Evolutionary conservation across 2,888 invertebrate genomes (phyloP).

Genomic region (Plagodis dolabraria): DNA sequence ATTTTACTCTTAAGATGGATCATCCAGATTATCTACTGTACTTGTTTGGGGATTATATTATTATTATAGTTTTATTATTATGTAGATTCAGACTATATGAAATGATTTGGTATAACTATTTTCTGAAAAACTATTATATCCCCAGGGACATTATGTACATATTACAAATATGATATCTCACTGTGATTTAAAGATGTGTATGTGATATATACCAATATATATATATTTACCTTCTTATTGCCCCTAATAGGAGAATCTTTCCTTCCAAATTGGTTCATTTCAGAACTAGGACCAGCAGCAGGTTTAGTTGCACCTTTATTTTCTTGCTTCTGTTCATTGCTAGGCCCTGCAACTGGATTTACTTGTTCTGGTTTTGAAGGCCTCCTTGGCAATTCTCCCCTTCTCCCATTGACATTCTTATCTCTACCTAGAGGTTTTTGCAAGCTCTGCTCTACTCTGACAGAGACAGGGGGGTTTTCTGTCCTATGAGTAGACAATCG

Average conservation of each 20-base stretch:
- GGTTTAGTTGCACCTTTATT: conserved; percentile 42
- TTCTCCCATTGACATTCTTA: conserved; percentile 89
- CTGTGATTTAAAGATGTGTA: too few relatives aligned
- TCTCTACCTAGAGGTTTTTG: conserved; percentile 86
- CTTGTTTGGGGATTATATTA: too few relatives aligned
- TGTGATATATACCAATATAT: too few relatives aligned
- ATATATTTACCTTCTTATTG: conserved; percentile 56
- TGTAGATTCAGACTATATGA: too few relatives aligned
- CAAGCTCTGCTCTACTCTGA: conserved; percentile 76
- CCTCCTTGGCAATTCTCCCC: conserved; percentile 83
- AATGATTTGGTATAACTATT: too few relatives aligned
- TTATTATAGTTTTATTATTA: too few relatives aligned
- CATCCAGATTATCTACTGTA: too few relatives aligned
- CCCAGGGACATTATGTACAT: too few relatives aligned
- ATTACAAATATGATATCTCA: too few relatives aligned
- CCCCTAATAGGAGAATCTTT: conserved; percentile 67
- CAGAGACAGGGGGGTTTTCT: conserved; percentile 77
- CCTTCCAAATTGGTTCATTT: conserved; percentile 57
- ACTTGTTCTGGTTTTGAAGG: conserved; percentile 52
- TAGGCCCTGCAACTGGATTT: conserved; percentile 74
- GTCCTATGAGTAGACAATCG: conserved; percentile 70
- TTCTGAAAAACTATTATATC: too few relatives aligned
- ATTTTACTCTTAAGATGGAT: too few relatives aligned
- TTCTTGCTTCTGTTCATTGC: conserved; percentile 56
- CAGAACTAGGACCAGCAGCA: conserved; percentile 46